Base-by-base conservation (phyloP, 2,113 vertebrate genomes). In the Recurvirostra avosetta region DNA sequence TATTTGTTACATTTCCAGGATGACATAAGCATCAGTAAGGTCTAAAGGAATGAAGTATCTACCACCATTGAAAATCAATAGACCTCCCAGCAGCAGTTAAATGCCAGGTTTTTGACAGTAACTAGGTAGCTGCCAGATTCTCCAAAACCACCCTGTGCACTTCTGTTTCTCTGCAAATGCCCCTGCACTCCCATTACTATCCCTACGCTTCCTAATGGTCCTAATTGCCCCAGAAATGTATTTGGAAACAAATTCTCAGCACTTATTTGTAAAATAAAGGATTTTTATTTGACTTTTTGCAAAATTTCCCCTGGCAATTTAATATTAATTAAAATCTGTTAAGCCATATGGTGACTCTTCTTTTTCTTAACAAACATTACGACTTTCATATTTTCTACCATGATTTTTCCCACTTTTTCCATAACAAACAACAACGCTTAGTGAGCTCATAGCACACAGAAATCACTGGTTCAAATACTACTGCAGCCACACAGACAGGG, bases 251-350 rank as follows among this genome's bases (percentile, higher is more conserved):
- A 95, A 94, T 79, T 62, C 26, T n/a, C 36, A 93, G 55, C 27
- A 83, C 72, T 93, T 90, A 90, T 90, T 94, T 95, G 87, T 90
- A 91, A 90, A 97, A 95, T 91, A 90, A 91, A 88, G 58, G 58
- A 79, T 86, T 95, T 76, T 87, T 92, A 94, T 88, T 95, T 96
- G 40, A 94, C 76, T 95, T 92, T 79, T 32, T 85, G 62, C 67
- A 67, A 82, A 71, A 85, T 59, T 90, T 96, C 81, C 86, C 68
- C 87, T 90, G 81, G 70, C 78, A 94, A 78, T 86, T 85, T 78
- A 66, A 85, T 88, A 96, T 95, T 95, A 94, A 96, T 97, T 95
- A 96, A 97, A 97, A 96, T 95, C 94, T 95, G 92, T 92, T 89
- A 55, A 90, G 71, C 91, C 94, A 91, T 96, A 93, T 96, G 91